Evolutionary conservation across 1,140 invertebrate genomes (phyloP).

Genomic region (Charaxes varanes): DNA sequence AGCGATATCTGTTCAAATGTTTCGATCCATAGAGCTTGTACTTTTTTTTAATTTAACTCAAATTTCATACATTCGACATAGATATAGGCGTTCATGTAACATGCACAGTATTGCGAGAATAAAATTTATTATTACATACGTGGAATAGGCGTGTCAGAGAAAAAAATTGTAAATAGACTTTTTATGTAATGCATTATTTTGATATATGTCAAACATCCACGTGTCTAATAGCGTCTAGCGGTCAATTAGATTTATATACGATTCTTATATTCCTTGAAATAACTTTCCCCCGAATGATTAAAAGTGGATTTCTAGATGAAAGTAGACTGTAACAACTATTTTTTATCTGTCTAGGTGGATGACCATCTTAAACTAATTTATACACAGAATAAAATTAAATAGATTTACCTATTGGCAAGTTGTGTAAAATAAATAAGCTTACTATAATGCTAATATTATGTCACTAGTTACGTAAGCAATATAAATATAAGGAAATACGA

Average conservation of each 20-base stretch:
- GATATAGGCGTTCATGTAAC: constrained; percentile 14
- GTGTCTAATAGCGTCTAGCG: constrained; percentile 63
- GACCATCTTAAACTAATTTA: constrained; percentile 73
- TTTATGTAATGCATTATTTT: constrained; percentile 70
- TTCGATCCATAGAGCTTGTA: constrained; percentile 8
- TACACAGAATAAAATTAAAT: constrained; percentile 70
- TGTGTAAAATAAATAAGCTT: constrained; percentile 74
- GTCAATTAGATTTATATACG: constrained; percentile 69
- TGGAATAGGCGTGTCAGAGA: constrained; percentile 58
- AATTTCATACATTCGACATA: constrained; percentile 3
- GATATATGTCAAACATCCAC: constrained; percentile 60
- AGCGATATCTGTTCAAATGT: constrained; percentile 15
- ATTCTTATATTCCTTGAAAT: constrained; percentile 70
- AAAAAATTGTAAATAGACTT: constrained; percentile 70
- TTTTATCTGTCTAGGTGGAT: constrained; percentile 71
- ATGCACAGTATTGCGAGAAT: constrained; percentile 56
- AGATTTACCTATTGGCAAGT: constrained; percentile 71
- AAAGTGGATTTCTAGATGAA: constrained; percentile 51
- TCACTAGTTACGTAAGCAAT: constrained; percentile 74
- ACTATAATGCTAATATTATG: constrained; percentile 72
- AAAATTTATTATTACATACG: constrained; percentile 59
- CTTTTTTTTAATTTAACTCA: constrained; percentile 14
- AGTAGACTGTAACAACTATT: constrained; percentile 69
- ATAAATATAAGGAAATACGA: constrained; percentile 67
- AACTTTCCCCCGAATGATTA: constrained; percentile 35